phyloP scores from a whole-genome alignment of 2,888 invertebrate genomes.

The Dryobotodes eremita region DNA sequence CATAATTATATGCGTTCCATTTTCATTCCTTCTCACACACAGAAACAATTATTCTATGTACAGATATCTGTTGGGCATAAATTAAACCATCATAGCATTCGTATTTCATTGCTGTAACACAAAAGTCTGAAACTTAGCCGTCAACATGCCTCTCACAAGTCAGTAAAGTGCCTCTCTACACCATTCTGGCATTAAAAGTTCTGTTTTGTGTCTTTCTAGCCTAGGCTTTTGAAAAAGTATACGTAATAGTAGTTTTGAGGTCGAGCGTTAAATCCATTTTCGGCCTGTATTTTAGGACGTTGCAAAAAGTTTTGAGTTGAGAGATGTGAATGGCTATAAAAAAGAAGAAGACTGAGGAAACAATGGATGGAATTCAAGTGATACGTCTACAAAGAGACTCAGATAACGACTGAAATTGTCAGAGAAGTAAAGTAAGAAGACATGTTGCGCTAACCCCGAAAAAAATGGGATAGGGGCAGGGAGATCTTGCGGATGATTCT shows the following conservation, averaged over 20 bases:
- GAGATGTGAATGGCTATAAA: neutral
- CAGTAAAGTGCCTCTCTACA: slow-evolving; percentile 31
- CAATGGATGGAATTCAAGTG: neutral
- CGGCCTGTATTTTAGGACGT: neutral
- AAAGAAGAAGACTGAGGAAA: neutral
- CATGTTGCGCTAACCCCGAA: neutral
- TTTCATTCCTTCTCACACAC: neutral
- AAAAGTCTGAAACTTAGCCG: slow-evolving; percentile 31
- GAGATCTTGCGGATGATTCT: neutral
- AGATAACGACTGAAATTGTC: neutral
- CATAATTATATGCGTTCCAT: neutral
- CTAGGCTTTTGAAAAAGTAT: slow-evolving; percentile 15
- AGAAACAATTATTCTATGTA: neutral
- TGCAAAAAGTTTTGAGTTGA: neutral
- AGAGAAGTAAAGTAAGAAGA: neutral
- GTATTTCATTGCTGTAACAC: slow-evolving; percentile 12
- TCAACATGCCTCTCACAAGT: slow-evolving; percentile 38
- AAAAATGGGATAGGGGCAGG: neutral
- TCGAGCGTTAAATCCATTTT: neutral
- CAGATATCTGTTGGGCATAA: slow-evolving; percentile 5
- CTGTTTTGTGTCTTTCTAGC: slow-evolving; percentile 1
- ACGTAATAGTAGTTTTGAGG: slow-evolving; percentile 1
- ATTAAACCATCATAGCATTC: neutral
- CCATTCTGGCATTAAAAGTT: slow-evolving; percentile 31
- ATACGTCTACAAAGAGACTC: too few relatives aligned